Evolutionary conservation across 2,797 vertebrate genomes (phyloP), one percentile per base, ranked within the genome.

Genomic region (Onychomys arenicola): DNA sequence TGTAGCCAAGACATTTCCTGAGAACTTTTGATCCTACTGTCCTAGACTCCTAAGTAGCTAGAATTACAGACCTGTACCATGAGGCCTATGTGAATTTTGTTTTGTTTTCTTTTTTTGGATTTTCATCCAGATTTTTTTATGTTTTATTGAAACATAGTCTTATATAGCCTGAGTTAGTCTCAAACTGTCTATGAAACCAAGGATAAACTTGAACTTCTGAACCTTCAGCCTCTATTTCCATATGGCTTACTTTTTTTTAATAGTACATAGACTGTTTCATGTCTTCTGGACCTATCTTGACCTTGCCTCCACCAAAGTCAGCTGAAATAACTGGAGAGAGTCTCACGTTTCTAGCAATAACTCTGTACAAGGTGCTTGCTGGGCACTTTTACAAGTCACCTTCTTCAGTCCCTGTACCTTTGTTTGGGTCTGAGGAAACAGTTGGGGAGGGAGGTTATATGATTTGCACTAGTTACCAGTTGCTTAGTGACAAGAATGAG

Each of bases 261-360:
- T 57, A 55, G 63, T 80, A 57, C 52, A 65, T 2, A 63, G 5
- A 29, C 61, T 61, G 75, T 29, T 29, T 37, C 40, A 82, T 29
- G 1, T 77, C 16, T 93, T 77, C 71, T 73, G 40, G 9, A 77
- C 34, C 52, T 43, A 75, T 85, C 40, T 65, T 90, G 59, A 92
- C 77, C 32, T 82, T 40, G 65, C n/a, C 84, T 88, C n/a, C 57
- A 82, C 10, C 46, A 67, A 88, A 59, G 71, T 85, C 94, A 86
- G 69, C 49, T 86, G 52, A 86, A 92, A 55, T 71, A 92, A 83
- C 14, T n/a, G 23, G 87, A 89, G 11, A 90, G 57, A 78, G 59
- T 40, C n/a, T 57, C 81, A 94, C 27, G 94, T 86, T 95, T 92
- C 61, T 83, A 94, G 77, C 32, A 27, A 93, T 65, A 84, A 57